Base-by-base conservation (phyloP, 2,797 vertebrate species). In the Clamator glandarius region DNA sequence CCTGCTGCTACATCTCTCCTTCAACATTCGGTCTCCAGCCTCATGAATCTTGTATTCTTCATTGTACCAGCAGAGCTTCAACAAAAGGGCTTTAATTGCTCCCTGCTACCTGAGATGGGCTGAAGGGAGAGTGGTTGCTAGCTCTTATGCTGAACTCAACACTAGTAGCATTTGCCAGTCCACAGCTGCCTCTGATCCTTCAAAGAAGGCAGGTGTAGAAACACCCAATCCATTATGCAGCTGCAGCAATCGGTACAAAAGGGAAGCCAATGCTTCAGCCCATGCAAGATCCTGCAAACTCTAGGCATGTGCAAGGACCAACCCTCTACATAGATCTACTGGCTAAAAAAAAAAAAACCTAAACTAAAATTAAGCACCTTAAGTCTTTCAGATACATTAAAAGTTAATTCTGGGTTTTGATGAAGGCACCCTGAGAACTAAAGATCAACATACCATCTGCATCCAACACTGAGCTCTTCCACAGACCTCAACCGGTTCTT, bases 161-260 rank as follows among this genome's bases (percentile, higher is more conserved):
- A 0, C 51, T 19, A 16, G 18, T 1, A 23, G 25, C 0, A 13
- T 58, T 76, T 14, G 12, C 36, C 28, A 51, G 33, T 21, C 41
- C 42, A 15, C 33, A 23, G 57, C 51, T 4, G 10, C 57, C 36
- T 68, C 12, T 57, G 36, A 12, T 36, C 29, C 81, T 62, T 39
- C 76, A 44, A 54, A 70, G 42, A 3, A 48, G 26, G 19, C 11
- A 70, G 13, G 16, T 18, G 46, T 15, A 90, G 35, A 63, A 88
- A 84, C 20, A 57, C 16, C 12, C 52, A 59, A 59, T 26, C 36
- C 41, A 20, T 5, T 1, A 1, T 11, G 44, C 29, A 11, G 18
- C 48, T 39, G 26, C 21, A 61, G 48, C 31, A 76, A 57, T 0
- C 74, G 24, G 23, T 6, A 67, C 31, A 31, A 84, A 52, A 89